A percentile compares a stretch with the other conserved stretches of the same genome.
Conservation (phyloP, 2,113 vertebrate species). For the Cryptomyrus ogoouensis region DNA sequence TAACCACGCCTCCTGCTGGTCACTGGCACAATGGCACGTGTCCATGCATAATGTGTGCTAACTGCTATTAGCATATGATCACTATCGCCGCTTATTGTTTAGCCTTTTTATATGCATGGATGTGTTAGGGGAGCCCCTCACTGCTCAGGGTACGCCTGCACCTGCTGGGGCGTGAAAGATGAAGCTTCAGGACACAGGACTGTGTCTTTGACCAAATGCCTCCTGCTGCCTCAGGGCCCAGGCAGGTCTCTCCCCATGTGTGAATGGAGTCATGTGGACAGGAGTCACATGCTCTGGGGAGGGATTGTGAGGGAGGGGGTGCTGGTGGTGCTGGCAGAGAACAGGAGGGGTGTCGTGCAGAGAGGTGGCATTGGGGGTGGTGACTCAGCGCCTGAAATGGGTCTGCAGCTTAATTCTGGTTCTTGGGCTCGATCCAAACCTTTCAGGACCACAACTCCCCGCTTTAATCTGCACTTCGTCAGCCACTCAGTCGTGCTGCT, state of each 20-base stretch:
- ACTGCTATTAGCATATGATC: not conserved
- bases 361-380: constrained; percentile 5
- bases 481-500: constrained; percentile 18
- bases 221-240: not conserved
- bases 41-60: not conserved
- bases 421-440: constrained; percentile 34
- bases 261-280: constrained; percentile 6
- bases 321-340: not conserved
- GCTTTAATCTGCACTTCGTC: constrained; percentile 35
- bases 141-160: not conserved
- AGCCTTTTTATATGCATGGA: not conserved
- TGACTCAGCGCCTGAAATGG: constrained; percentile 33
- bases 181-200: not conserved
- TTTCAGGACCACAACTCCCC: constrained; percentile 27
- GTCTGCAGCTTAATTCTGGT: constrained; percentile 31
- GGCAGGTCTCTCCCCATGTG: not conserved
- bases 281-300: not conserved
- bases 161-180: not conserved
- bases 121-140: not conserved
- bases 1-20: not conserved
- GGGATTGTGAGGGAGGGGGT: not conserved
- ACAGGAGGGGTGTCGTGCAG: not conserved
- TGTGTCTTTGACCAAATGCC: not conserved
- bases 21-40: not conserved
- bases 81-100: not conserved